Conservation (phyloP, 2,888 invertebrate genomes). For the Ariolimax columbianus region DNA sequence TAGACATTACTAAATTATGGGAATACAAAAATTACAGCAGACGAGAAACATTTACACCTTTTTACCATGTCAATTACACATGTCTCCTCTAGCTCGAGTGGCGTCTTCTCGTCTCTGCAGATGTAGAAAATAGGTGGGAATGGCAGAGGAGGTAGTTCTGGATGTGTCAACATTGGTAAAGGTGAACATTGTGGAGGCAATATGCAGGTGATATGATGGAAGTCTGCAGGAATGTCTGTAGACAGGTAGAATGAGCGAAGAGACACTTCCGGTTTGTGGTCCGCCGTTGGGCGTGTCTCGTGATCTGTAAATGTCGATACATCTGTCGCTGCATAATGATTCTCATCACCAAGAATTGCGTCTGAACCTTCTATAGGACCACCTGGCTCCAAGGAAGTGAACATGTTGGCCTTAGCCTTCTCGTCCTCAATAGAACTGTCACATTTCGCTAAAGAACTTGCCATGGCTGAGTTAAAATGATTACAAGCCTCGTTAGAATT, state of each 20-base stretch:
- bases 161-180: background rate
- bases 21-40: no score
- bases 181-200: background rate
- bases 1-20: no score
- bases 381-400: no score
- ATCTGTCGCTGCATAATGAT: background rate
- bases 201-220: background rate
- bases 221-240: background rate
- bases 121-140: conserved; percentile 26
- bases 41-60: background rate
- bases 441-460: no score
- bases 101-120: background rate
- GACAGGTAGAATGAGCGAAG: no score
- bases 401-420: no score
- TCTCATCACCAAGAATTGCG: background rate
- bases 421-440: no score
- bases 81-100: background rate
- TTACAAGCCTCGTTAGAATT: background rate
- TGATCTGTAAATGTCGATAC: background rate
- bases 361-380: background rate
- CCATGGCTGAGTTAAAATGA: no score
- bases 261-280: background rate
- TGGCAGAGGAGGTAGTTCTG: background rate
- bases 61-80: conserved; percentile 16
- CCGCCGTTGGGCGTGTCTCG: background rate